Evolutionary conservation across 2,113 vertebrate species (phyloP), one percentile per base, ranked within the genome.

Genomic region (Casuarius casuarius): DNA sequence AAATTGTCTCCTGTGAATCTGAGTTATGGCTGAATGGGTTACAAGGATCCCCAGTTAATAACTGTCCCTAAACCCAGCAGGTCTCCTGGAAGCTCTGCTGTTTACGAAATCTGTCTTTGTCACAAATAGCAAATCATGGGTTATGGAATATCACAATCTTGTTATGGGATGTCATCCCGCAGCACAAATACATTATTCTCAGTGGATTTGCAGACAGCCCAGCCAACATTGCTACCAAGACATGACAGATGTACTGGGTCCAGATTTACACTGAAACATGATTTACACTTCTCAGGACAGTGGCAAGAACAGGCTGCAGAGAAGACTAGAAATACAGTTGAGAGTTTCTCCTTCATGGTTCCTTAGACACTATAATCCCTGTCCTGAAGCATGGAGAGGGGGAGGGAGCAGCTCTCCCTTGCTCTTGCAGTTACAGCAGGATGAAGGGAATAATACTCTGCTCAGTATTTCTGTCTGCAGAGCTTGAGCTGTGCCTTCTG

Each of bases 141-240:
- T 83, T 96, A 40, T 72, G 62, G 94, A 97, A 90, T 97, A 97
- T 91, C 95, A 89, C 92, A 94, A 83, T 98, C 97, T 95, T 90
- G 96, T 97, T 97, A 97, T 72, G 90, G 84, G 82, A 96, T 98
- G 97, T 95, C 96, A 98, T 93, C 90, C 90, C 62, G 62, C 42
- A 68, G 87, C 90, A 92, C 93, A 97, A 95, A 97, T 96, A 92
- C 86, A 94, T 97, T 97, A 92, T 97, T 97, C 94, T 96, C 91
- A 72, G 92, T 73, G 94, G 94, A 96, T 97, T 98, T 97, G 97
- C 88, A 73, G 92, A 84, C 48, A 88, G 59, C 2, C 0, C 54
- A 29, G 85, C 84, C 84, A 65, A 63, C 35, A 75, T 80, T 93
- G 87, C 86, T 7, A 42, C 76, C 49, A 56, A 10, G 48, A 66